Percentiles rank a stretch among this genome's conserved stretches.
phyloP scores from a whole-genome alignment of 2,113 vertebrate species.

The Probosciger aterrimus region DNA sequence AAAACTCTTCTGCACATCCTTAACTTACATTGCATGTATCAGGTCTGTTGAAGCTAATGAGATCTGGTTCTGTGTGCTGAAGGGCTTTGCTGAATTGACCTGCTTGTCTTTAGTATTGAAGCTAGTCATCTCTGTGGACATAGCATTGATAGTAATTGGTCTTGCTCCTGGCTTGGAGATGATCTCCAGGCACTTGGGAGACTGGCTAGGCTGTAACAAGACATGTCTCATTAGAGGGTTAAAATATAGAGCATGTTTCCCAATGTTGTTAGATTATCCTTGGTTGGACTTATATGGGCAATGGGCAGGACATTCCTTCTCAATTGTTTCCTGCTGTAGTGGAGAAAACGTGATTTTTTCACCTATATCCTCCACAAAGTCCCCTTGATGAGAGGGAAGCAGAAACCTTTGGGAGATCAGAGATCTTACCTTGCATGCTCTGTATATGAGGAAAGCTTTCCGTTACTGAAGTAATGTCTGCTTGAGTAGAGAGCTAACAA shows the following conservation, averaged over 20 bases:
- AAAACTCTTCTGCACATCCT: not conserved
- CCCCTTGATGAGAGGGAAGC: not conserved
- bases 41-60: not conserved
- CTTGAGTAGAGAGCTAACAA: not conserved
- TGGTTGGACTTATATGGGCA: rapidly evolving
- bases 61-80: not conserved
- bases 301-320: not conserved
- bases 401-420: not conserved
- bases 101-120: not conserved
- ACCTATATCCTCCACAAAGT: not conserved
- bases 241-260: not conserved
- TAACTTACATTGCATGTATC: rapidly evolving
- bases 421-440: not conserved
- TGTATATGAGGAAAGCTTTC: not conserved
- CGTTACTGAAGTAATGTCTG: not conserved
- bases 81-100: not conserved
- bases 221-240: not conserved
- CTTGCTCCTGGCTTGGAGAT: not conserved
- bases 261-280: not conserved
- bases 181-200: not conserved
- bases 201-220: not conserved
- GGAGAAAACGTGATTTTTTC: not conserved
- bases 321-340: not conserved
- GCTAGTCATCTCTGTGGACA: not conserved
- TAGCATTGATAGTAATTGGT: not conserved